Percentiles rank a stretch among this genome's conserved stretches.
Conservation (phyloP, 2,797 vertebrate species). For the Peromyscus melanophrys region DNA sequence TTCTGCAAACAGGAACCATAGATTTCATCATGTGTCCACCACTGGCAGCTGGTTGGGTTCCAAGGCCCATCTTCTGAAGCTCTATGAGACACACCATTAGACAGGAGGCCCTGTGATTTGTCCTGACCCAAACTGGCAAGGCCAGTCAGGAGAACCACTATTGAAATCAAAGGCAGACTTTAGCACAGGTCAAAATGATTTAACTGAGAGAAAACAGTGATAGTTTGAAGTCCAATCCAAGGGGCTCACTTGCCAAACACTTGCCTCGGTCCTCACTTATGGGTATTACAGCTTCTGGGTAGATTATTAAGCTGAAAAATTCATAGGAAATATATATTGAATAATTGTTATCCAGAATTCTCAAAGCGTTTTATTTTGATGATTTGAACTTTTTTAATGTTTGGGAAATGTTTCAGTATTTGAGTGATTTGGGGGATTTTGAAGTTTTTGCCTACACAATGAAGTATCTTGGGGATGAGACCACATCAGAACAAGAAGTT, state of each 20-base stretch:
- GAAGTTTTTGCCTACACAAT: not conserved
- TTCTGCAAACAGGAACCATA: not conserved
- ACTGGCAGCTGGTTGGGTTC: not conserved
- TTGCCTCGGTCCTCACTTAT: not conserved
- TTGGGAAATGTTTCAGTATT: not conserved
- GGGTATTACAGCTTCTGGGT: not conserved
- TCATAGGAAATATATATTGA: not conserved
- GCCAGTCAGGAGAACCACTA: not conserved
- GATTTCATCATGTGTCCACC: not conserved
- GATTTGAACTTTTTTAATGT: not conserved
- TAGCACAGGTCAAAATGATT: not conserved
- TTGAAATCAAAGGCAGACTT: not conserved
- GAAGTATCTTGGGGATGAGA: not conserved
- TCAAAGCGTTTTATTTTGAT: not conserved
- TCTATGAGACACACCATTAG: not conserved
- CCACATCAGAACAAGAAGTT: not conserved
- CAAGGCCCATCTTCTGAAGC: not conserved
- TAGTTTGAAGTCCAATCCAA: not conserved
- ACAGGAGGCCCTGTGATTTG: not conserved
- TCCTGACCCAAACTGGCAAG: not conserved
- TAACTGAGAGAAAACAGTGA: not conserved
- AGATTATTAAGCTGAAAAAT: slow-evolving; percentile 21
- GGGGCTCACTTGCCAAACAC: not conserved
- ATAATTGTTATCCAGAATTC: not conserved
- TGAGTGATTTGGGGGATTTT: not conserved